Base-by-base conservation (phyloP, 2,113 vertebrate genomes). In the Crocuta crocuta region DNA sequence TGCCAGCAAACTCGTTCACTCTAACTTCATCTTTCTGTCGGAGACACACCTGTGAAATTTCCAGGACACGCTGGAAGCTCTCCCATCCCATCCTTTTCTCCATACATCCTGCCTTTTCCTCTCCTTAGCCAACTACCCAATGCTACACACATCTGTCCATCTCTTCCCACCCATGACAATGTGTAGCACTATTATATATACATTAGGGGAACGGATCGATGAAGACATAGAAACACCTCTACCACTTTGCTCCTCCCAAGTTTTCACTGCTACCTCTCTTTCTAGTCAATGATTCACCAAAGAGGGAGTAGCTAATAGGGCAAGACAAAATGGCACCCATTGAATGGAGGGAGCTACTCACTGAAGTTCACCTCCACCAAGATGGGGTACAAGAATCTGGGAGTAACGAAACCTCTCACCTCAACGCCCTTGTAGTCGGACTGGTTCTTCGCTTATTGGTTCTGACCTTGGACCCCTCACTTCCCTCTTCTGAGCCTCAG, bases 11-110 rank as follows among this genome's bases (percentile, higher is more conserved):
- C 70, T 68, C 70, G 33, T 8, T 48, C 24, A 45, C n/a, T 81
- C 89, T 61, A 13, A 61, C 19, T 65, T 8, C 26, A 17, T 10
- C 71, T 90, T 58, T 92, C 58, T 70, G 23, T 92, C 58, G 58
- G 23, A 9, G 70, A 94, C 73, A 85, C 89, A 73, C 23, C 53
- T 66, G 55, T 65, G 58, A 90, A 35, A 43, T 61, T 74, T 43
- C 65, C 39, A 39, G 76, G 82, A 71, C 3, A 58, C 7, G 50
- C 13, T 16, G 23, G 70, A 84, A 84, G 28, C 15, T 13, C 10
- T n/a, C 74, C n/a, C 10, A 9, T 10, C 21, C 24, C 65, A 33
- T 1, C 19, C 26, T 91, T 76, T 81, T 1, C 89, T 83, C 91
- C 61, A 4, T 73, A 31, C 31, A 39, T 45, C 55, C 31, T 50